Percentiles rank a stretch among this genome's conserved stretches.
phyloP scores from a whole-genome alignment of 1,140 invertebrate species.

The Lordiphosa stackelbergi region DNA sequence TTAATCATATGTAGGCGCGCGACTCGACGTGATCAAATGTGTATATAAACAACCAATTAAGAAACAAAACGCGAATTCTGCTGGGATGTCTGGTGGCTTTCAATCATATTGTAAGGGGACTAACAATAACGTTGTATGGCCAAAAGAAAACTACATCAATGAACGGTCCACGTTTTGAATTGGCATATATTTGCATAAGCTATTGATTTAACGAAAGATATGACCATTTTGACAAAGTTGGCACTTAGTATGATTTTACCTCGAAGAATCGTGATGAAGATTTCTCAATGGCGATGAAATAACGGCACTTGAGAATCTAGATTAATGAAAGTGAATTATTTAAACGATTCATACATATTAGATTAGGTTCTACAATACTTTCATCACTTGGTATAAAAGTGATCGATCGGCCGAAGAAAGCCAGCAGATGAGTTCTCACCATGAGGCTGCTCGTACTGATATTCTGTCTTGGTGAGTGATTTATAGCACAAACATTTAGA shows the following conservation, averaged over 20 bases:
- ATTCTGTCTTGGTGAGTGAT: conserved; percentile 43
- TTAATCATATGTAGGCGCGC: conserved; percentile 51
- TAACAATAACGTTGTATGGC: conserved; percentile 12
- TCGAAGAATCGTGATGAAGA: conserved; percentile 27
- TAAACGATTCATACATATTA: conserved; percentile 23
- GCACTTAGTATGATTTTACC: conserved; percentile 16
- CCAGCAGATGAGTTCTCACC: conserved; percentile 37
- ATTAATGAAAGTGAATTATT: conserved; percentile 58
- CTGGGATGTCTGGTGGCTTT: conserved; percentile 13
- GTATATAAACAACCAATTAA: conserved; percentile 40
- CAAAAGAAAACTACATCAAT: conserved; percentile 23
- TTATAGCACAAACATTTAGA: conserved; percentile 66
- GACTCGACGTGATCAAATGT: conserved; percentile 25
- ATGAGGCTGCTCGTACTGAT: conserved; percentile 47
- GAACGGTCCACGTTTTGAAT: conserved; percentile 31
- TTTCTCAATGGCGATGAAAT: conserved; percentile 48
- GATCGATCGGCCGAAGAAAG: conserved; percentile 28
- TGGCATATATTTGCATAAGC: conserved; percentile 30
- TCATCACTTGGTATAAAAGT: conserved; percentile 51
- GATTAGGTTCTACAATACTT: conserved; percentile 20
- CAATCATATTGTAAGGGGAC: neutral
- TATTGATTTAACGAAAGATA: conserved; percentile 21
- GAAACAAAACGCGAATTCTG: conserved; percentile 32
- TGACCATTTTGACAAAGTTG: conserved; percentile 24
- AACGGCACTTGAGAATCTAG: conserved; percentile 62